Evolutionary conservation across 2,888 invertebrate species (phyloP), one percentile per base, ranked within the genome.

Genomic region (Cylloceria caligata): DNA sequence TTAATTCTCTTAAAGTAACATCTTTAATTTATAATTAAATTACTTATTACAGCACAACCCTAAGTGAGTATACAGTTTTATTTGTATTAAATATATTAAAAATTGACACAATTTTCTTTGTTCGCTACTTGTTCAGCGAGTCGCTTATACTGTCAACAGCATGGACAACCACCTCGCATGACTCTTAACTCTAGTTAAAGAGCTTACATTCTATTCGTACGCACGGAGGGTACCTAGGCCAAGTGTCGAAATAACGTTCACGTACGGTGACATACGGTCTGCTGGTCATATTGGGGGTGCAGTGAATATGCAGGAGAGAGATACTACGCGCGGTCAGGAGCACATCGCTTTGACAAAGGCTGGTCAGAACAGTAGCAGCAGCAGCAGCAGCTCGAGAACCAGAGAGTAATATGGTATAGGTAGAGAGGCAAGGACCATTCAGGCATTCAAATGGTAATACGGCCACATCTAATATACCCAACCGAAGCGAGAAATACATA

Each of bases 381-480:
- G 2, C 67, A 30, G 42, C 16, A 52, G 16, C 45, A 13, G 13
- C 34, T 19, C 52, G n/a, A 39, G 60, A 81, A 67, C 19, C 55
- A 73, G 5, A 36, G 60, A 60, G 60, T 19, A 60, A 60, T 60
- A 60, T 55, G 27, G 55, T 27, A 34, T 16, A 60, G 60, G 34
- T 34, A 19, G 24, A 47, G 30, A 45, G 64, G 39, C 64, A 65
- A 71, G 64, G 42, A 47, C 24, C 49, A 47, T 42, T 71, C 69
- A 72, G 83, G 85, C 89, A 92, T 92, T 92, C 91, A 91, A 87
- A 92, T 92, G 92, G 90, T 92, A 92, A 92, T 92, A 87, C 87
- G 86, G 79, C 55, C 86, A 86, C 87, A 85, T 90, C 90, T 90
- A 91, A 90, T 90, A 89, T 90, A 89, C 88, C 87, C 83, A 74